Evolutionary conservation across 2,888 invertebrate species (phyloP).

Genomic region (Rhingia rostrata): DNA sequence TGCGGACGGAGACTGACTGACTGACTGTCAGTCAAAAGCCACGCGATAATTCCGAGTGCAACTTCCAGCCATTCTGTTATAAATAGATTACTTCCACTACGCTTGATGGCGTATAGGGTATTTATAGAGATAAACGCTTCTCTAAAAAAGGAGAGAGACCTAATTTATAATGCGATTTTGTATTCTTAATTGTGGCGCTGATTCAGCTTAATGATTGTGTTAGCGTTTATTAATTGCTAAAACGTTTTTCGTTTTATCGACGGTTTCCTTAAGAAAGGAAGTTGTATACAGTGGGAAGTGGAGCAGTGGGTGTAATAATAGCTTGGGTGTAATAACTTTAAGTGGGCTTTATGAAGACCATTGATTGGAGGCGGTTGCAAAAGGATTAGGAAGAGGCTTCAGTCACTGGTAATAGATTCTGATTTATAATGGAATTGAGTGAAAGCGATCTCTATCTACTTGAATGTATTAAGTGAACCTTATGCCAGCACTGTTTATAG

Average conservation of each 20-base stretch:
- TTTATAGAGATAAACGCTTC: slow-evolving; percentile 38
- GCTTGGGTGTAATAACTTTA: not conserved
- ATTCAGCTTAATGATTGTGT: slow-evolving; percentile 43
- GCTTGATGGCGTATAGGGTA: slow-evolving; percentile 52
- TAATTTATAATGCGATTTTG: slow-evolving; percentile 64
- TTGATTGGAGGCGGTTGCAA: not conserved
- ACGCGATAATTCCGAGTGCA: slow-evolving; percentile 67
- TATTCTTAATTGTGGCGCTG: slow-evolving; percentile 38
- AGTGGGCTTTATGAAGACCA: not conserved
- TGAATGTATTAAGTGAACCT: slow-evolving; percentile 24
- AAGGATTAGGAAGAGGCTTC: not conserved
- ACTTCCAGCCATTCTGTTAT: slow-evolving; percentile 68
- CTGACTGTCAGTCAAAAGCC: slow-evolving; percentile 47
- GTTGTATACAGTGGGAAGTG: not conserved
- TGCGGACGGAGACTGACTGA: slow-evolving; percentile 45
- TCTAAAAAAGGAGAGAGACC: slow-evolving; percentile 42
- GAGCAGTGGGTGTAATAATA: slow-evolving; percentile 2
- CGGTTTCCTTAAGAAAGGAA: slow-evolving; percentile 15
- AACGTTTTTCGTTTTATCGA: slow-evolving; percentile 1
- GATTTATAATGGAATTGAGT: slow-evolving; percentile 9
- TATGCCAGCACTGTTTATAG: not conserved
- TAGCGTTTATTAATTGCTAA: slow-evolving; percentile 20
- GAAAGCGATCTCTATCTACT: slow-evolving; percentile 9
- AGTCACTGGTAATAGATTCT: slow-evolving; percentile 5
- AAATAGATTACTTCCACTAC: slow-evolving; percentile 66